phyloP scores from a whole-genome alignment of 2,888 invertebrate species.

The Trisateles emortualis region DNA sequence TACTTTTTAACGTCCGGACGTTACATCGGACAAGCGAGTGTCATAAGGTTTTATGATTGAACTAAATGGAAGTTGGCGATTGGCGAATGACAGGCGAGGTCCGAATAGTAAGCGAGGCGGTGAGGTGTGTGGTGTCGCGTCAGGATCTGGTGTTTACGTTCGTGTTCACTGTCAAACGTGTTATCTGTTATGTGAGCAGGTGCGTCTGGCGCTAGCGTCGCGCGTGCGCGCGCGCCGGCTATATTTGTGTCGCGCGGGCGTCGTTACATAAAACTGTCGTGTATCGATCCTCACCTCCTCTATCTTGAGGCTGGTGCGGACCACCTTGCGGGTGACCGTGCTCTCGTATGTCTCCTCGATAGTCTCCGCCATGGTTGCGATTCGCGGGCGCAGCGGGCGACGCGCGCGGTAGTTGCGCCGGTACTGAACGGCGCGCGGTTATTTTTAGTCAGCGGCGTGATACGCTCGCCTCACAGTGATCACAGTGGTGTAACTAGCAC shows the following conservation, averaged over 20 bases:
- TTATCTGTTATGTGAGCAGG: slow-evolving; percentile 83
- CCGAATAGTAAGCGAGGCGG: slow-evolving; percentile 26
- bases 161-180: slow-evolving; percentile 82
- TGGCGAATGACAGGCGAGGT: slow-evolving; percentile 37
- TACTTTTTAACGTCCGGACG: slow-evolving; percentile 66
- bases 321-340: slow-evolving; percentile 90
- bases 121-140: slow-evolving; percentile 39
- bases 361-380: slow-evolving; percentile 89
- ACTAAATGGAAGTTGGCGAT: slow-evolving; percentile 25
- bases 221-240: slow-evolving; percentile 64
- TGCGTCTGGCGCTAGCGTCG: slow-evolving; percentile 64
- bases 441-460: slow-evolving; percentile 81
- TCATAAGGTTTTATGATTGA: slow-evolving; percentile 29
- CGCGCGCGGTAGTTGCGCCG: slow-evolving; percentile 82
- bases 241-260: slow-evolving; percentile 77
- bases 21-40: slow-evolving; percentile 53
- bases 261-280: slow-evolving; percentile 78
- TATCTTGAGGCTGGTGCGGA: slow-evolving; percentile 90
- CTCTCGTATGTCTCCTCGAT: slow-evolving; percentile 90
- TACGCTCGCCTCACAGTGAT: slow-evolving; percentile 54
- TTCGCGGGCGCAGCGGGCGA: slow-evolving; percentile 81
- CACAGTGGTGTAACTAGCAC: slow-evolving; percentile 46
- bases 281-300: slow-evolving; percentile 89
- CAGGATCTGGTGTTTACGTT: slow-evolving; percentile 73
- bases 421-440: slow-evolving; percentile 80